Percentiles rank a stretch among this genome's conserved stretches.
phyloP scores from a whole-genome alignment of 2,113 vertebrate genomes.

The Thalassarche chlororhynchos region DNA sequence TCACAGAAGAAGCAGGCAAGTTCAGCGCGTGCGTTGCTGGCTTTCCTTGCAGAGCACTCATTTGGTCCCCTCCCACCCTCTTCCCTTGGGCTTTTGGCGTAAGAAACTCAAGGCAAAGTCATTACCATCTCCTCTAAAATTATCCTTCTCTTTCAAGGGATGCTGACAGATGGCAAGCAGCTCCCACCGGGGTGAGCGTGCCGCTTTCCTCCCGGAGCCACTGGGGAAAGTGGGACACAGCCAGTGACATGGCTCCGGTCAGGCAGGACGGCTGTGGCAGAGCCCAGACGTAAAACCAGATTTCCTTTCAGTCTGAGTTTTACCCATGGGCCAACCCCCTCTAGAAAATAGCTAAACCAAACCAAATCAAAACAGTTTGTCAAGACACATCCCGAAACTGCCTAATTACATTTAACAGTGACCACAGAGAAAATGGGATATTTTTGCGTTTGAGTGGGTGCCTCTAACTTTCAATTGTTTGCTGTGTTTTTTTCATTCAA shows the following conservation, averaged over 20 bases:
- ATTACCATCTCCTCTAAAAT: background rate
- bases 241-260: background rate
- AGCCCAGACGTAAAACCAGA: background rate
- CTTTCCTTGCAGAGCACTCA: background rate
- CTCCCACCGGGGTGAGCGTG: fast-evolving
- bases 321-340: background rate
- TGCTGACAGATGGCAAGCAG: background rate
- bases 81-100: background rate
- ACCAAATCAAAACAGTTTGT: background rate
- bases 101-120: background rate
- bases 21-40: background rate
- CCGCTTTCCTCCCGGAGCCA: background rate
- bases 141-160: background rate
- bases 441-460: background rate
- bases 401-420: background rate
- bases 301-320: background rate
- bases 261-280: background rate
- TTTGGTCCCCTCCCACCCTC: background rate
- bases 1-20: background rate
- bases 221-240: background rate
- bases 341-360: background rate
- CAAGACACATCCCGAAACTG: conserved; percentile 1
- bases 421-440: background rate
- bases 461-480: background rate
- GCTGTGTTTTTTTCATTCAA: background rate